A percentile compares a stretch with the other conserved stretches of the same genome.
phyloP scores from a whole-genome alignment of 2,888 invertebrate genomes.

The Lochmaea capreae region DNA sequence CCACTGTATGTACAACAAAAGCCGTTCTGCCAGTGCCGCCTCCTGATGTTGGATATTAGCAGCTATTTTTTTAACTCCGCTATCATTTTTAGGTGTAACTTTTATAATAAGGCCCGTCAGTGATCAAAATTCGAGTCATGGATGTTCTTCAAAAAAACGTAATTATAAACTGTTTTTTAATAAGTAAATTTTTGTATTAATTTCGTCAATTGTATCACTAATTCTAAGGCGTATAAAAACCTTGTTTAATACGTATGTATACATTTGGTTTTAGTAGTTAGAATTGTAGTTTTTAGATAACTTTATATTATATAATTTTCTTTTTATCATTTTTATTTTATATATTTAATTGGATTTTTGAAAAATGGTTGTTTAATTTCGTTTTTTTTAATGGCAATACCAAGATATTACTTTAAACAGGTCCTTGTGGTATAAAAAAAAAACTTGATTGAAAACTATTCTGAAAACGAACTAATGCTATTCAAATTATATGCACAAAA shows the following conservation, averaged over 20 bases:
- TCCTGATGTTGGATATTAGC: slow-evolving; percentile 33
- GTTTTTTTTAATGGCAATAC: slow-evolving; percentile 5
- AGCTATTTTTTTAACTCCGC: slow-evolving; percentile 21
- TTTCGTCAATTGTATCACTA: not conserved
- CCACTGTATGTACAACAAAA: not conserved
- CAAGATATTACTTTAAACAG: not conserved
- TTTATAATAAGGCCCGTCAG: slow-evolving; percentile 53
- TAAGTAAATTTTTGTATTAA: slow-evolving; percentile 36
- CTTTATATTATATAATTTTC: not conserved
- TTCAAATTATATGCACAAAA: slow-evolving; percentile 22
- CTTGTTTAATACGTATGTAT: not conserved
- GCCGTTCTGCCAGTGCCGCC: slow-evolving; percentile 4
- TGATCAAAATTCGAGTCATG: slow-evolving; percentile 57
- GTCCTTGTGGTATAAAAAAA: not conserved
- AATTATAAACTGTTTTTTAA: slow-evolving; percentile 53
- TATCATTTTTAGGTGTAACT: slow-evolving; percentile 59
- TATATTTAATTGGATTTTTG: not conserved
- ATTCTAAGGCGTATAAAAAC: not conserved
- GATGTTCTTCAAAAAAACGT: slow-evolving; percentile 62
- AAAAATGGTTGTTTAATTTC: slow-evolving; percentile 2
- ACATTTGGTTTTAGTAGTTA: not conserved
- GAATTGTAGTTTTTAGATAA: not conserved
- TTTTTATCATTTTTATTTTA: not conserved
- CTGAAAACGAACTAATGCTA: slow-evolving; percentile 21
- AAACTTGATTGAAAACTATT: not conserved